Conservation (phyloP, 2,797 vertebrate species). For the Lutjanus campechanus region DNA sequence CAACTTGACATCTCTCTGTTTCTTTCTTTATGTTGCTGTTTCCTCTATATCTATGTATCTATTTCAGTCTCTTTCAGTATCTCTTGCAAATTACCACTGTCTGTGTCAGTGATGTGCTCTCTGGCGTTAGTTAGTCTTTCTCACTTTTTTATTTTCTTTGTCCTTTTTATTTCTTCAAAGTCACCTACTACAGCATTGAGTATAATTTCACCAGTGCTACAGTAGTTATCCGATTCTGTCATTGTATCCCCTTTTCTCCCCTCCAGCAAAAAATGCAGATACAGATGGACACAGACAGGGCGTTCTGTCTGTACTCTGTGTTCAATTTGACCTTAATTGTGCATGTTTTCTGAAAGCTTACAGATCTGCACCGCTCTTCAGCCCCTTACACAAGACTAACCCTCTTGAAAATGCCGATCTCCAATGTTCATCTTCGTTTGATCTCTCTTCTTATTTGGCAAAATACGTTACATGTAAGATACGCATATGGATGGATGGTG, state of each 20-base stretch:
- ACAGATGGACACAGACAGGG: too few species aligned
- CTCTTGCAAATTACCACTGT: conserved; percentile 49
- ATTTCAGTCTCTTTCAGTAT: conserved; percentile 34
- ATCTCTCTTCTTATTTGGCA: too few species aligned
- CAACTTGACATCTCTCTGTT: conserved; percentile 32
- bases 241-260: not conserved
- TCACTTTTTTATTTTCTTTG: conserved; percentile 54
- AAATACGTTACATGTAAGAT: too few species aligned
- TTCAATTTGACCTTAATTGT: too few species aligned
- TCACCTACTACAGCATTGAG: conserved; percentile 53
- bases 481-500: too few species aligned
- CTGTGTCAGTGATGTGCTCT: conserved; percentile 7
- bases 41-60: conserved; percentile 51
- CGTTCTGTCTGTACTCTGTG: too few species aligned
- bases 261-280: not conserved
- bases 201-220: conserved; percentile 53
- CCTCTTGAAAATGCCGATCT: too few species aligned
- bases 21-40: conserved; percentile 14
- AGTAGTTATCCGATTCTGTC: conserved; percentile 65
- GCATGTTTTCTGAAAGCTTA: too few species aligned
- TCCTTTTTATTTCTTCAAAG: conserved; percentile 61
- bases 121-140: conserved; percentile 16
- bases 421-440: too few species aligned
- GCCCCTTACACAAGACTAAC: too few species aligned
- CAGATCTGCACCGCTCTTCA: too few species aligned